A percentile compares a stretch with the other conserved stretches of the same genome.
These are phyloP conservation scores for Jaculus jaculus DNA, from an alignment of 2,113 vertebrate species.

Conservation along the genomic window DNA sequence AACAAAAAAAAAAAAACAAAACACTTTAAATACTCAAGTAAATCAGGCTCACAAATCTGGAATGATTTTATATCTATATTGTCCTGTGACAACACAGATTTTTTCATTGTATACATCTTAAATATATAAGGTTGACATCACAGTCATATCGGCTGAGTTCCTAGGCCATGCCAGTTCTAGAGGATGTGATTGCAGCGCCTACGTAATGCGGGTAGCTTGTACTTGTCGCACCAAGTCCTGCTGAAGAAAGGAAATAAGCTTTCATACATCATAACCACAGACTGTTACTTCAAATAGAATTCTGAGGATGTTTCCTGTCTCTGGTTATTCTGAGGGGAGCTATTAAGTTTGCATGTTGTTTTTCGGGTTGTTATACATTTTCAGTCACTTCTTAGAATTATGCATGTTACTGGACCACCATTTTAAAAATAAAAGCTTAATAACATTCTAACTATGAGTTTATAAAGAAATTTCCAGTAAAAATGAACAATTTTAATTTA, in stretches of 20 bases:
- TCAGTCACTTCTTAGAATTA: background rate
- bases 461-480: conserved; percentile 5
- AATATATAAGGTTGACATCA: background rate
- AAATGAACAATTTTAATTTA: background rate
- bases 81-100: background rate
- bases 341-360: background rate
- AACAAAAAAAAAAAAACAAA: background rate
- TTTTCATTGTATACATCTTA: background rate
- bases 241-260: background rate
- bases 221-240: background rate
- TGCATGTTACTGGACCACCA: background rate
- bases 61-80: background rate
- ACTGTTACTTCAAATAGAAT: background rate
- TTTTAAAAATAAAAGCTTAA: conserved; percentile 20
- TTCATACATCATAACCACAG: background rate
- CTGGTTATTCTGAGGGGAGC: background rate
- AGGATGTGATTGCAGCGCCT: background rate
- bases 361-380: background rate
- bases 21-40: background rate
- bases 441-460: background rate
- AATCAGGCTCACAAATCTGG: background rate
- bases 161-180: background rate
- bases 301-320: background rate
- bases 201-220: background rate
- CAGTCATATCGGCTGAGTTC: background rate